Base-by-base conservation (phyloP, 2,888 invertebrate genomes). In the Tetranychus piercei region DNA sequence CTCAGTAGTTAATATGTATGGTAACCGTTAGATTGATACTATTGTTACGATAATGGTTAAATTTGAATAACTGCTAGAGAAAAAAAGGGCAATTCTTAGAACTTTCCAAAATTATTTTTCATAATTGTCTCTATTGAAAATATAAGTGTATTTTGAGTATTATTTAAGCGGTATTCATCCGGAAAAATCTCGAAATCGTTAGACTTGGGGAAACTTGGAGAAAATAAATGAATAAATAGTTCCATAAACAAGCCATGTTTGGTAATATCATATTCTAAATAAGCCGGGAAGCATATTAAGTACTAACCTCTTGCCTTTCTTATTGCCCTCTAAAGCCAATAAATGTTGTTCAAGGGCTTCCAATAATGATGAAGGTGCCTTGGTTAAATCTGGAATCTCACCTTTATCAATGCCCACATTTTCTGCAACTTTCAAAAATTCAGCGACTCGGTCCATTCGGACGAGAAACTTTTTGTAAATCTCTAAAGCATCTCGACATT, bases 391-490 rank as follows among this genome's bases (percentile, higher is more conserved):
- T 74, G 86, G 86, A 79, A 86, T 86, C 80, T 86, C 86, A 73
- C 85, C 85, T 80, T 84, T 84, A 79, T 86, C 86, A 78, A 86
- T 85, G 75, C 86, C 86, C 72, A 86, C 85, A 79, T 83, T 83
- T 84, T 87, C 86, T 34, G 87, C 86, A 34, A 86, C 85, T 80
- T 95, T 94, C 76, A 99, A 86, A 84, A 99, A 97, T 86, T 97
- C 96, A 77, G 92, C 92, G 77, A 99, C 96, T 84, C 92, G 89
- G 85, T 99, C 97, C 94, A 99, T 96, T 81, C 96, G 88, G 80
- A 94, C 92, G 81, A 99, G 88, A 86, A 99, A 99, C 85, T 93
- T 94, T 85, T 96, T 99, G 85, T 99, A 99, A 81, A 96, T 88
- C 82, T 99, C 97, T 83, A 99, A 87, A 80, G 95, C 96, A 81